phyloP scores from a whole-genome alignment of 2,888 invertebrate species.

The Melanchra persicariae region DNA sequence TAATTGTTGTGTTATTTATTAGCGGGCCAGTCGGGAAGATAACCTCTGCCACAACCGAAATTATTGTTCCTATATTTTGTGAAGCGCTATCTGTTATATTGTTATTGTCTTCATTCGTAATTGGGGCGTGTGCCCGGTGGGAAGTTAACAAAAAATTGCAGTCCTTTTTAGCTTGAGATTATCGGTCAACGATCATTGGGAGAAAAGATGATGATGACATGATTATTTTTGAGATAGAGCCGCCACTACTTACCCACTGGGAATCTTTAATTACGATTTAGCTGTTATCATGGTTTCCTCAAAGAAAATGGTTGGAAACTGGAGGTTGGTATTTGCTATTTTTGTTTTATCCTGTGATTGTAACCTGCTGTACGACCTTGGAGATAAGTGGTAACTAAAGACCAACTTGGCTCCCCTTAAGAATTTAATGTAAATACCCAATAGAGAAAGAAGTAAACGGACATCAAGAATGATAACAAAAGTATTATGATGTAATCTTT shows the following conservation, averaged over 20 bases:
- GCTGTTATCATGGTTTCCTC: neutral
- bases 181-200: constrained; percentile 46
- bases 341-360: neutral
- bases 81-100: constrained; percentile 67
- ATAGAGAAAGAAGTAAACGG: constrained; percentile 3
- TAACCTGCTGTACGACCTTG: neutral
- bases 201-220: constrained; percentile 34
- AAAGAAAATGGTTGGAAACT: neutral
- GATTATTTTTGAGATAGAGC: constrained; percentile 7
- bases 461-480: constrained; percentile 25
- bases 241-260: neutral
- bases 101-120: constrained; percentile 66
- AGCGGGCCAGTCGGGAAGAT: constrained; percentile 68
- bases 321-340: neutral
- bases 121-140: constrained; percentile 60
- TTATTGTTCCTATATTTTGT: constrained; percentile 78
- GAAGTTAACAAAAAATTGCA: constrained; percentile 51
- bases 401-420: neutral
- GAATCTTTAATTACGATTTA: neutral
- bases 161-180: constrained; percentile 48
- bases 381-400: neutral
- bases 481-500: constrained; percentile 24
- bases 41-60: constrained; percentile 78
- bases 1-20: constrained; percentile 72
- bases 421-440: neutral